These are phyloP conservation scores for Anseranas semipalmata DNA, from an alignment of 2,113 vertebrate species.

Conservation along the genomic window DNA sequence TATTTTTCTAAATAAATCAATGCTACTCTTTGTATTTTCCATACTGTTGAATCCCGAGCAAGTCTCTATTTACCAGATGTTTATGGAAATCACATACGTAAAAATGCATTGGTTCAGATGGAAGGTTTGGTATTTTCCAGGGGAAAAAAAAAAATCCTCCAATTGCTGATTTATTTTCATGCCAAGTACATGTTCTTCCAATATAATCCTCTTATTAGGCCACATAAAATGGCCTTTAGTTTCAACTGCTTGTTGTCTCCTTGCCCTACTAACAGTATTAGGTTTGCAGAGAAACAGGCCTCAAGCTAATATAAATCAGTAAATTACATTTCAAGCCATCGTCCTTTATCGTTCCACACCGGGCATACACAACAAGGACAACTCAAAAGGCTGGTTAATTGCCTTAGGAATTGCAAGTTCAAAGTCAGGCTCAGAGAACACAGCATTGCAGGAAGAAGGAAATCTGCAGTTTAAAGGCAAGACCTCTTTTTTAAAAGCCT, in stretches of 20 bases:
- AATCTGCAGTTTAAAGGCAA: background rate
- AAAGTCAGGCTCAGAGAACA: background rate
- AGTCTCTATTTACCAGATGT: background rate
- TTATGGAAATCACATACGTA: background rate
- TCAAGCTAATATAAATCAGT: background rate
- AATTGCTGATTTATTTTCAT: background rate
- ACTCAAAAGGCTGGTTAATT: background rate
- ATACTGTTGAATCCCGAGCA: background rate
- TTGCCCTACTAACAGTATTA: background rate
- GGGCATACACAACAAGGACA: background rate
- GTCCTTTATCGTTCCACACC: background rate
- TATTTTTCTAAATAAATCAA: background rate
- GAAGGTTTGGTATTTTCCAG: background rate
- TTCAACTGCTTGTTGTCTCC: background rate
- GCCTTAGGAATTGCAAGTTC: background rate
- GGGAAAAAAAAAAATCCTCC: background rate
- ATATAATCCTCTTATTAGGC: background rate
- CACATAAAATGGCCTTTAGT: background rate
- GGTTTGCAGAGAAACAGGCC: background rate
- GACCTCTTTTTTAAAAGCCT: background rate
- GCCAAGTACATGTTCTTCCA: background rate
- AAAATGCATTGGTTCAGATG: background rate
- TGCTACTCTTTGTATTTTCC: background rate
- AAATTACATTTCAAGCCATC: background rate
- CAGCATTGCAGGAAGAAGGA: background rate